A percentile compares a stretch with the other conserved stretches of the same genome.
phyloP scores from a whole-genome alignment of 2,888 invertebrate genomes.

The Drosophila anomelani region DNA sequence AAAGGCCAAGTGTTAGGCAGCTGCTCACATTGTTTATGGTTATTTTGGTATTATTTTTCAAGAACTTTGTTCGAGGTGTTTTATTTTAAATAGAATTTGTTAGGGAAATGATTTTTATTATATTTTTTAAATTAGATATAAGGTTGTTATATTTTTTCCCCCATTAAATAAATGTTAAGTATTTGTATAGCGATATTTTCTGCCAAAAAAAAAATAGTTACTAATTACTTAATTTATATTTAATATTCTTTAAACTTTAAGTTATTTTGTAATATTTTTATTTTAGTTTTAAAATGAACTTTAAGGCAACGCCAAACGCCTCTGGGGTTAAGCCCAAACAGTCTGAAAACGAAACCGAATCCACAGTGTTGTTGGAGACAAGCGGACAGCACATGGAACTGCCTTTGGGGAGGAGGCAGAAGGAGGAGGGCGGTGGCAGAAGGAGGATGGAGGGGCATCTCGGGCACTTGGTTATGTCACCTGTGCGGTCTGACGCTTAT shows the following conservation, averaged over 20 bases:
- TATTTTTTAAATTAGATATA: background rate
- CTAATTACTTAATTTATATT: background rate
- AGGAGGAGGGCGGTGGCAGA: background rate
- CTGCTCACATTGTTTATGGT: rapidly evolving
- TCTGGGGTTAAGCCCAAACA: slow-evolving; percentile 18
- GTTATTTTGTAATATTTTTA: background rate
- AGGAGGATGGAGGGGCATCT: slow-evolving; percentile 49
- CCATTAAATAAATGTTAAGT: too few relatives aligned
- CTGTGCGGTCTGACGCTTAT: slow-evolving; percentile 53
- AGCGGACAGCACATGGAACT: background rate
- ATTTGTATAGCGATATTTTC: too few relatives aligned
- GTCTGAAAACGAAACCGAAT: slow-evolving; percentile 27
- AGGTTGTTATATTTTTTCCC: too few relatives aligned
- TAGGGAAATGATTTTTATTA: too few relatives aligned
- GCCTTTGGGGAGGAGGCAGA: background rate
- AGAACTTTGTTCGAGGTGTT: background rate
- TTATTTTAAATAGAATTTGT: background rate
- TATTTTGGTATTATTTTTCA: background rate
- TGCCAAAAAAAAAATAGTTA: too few relatives aligned
- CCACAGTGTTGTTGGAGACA: slow-evolving; percentile 12
- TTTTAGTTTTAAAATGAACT: too few relatives aligned
- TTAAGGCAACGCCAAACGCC: background rate
- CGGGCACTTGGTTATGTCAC: slow-evolving; percentile 77
- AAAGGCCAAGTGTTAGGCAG: background rate
- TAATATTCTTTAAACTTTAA: background rate